Conservation (phyloP, 2,888 invertebrate genomes). For the Alcis repandata region DNA sequence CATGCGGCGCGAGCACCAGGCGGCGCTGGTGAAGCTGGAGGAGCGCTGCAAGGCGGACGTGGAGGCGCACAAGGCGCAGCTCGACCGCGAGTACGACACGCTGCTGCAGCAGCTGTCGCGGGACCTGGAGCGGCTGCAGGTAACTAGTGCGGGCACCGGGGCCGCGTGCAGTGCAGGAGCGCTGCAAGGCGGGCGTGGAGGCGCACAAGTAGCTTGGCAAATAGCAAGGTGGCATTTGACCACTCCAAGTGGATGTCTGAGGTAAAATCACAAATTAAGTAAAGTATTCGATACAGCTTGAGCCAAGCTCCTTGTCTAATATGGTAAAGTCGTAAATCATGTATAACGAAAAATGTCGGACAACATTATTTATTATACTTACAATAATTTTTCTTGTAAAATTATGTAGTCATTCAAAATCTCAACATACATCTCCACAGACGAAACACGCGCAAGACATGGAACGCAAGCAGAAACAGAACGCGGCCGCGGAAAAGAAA, state of each 20-base stretch:
- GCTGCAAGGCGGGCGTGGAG: constrained; percentile 98
- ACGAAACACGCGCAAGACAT: constrained; percentile 92
- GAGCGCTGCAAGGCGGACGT: constrained; percentile 98
- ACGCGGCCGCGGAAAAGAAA: constrained; percentile 96
- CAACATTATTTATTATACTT: too few species aligned
- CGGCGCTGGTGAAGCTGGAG: constrained; percentile 96
- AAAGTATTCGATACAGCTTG: neutral
- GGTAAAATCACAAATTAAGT: neutral
- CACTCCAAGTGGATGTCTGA: too few species aligned
- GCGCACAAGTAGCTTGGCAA: constrained; percentile 92
- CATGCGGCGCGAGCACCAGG: constrained; percentile 98
- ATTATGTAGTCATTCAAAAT: too few species aligned
- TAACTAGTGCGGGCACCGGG: constrained; percentile 52
- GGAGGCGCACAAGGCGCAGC: constrained; percentile 97
- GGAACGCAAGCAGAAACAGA: constrained; percentile 94
- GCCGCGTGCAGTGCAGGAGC: constrained; percentile 97
- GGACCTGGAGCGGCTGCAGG: constrained; percentile 95
- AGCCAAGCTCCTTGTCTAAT: too few species aligned
- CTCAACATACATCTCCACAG: constrained; percentile 61
- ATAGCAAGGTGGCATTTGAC: too few species aligned
- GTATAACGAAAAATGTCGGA: too few species aligned
- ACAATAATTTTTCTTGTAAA: neutral
- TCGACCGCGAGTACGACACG: constrained; percentile 98
- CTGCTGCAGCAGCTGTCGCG: constrained; percentile 96
- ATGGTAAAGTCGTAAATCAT: too few species aligned